phyloP scores from a whole-genome alignment of 1,140 invertebrate genomes.

The Hylaeus anthracinus region DNA sequence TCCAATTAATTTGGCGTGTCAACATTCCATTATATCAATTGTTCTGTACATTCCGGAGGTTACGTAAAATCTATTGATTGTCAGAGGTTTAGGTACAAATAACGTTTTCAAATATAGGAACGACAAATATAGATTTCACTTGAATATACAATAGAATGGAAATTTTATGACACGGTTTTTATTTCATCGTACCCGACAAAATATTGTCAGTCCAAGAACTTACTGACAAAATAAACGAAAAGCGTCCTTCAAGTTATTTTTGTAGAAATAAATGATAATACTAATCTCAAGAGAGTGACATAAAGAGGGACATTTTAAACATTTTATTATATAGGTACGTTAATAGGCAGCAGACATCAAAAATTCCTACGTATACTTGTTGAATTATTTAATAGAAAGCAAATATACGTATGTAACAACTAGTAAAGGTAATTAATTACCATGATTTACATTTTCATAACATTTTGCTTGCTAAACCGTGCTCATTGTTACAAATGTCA shows the following conservation, averaged over 20 bases:
- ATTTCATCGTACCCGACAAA: too few relatives aligned
- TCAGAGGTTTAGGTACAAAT: neutral
- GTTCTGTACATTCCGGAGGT: neutral
- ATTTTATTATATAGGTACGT: too few relatives aligned
- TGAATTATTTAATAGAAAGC: neutral
- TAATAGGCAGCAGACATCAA: too few relatives aligned
- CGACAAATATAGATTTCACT: neutral
- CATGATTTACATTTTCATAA: neutral
- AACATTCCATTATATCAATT: neutral
- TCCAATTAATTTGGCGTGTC: neutral
- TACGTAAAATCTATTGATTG: neutral
- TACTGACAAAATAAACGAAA: too few relatives aligned
- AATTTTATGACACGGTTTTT: too few relatives aligned
- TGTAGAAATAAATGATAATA: too few relatives aligned
- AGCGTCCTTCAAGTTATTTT: too few relatives aligned
- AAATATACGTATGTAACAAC: neutral
- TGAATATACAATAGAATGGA: too few relatives aligned
- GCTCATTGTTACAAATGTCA: too few relatives aligned
- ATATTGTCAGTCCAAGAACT: neutral
- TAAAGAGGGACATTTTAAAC: too few relatives aligned
- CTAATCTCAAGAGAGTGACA: neutral
- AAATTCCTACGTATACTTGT: neutral
- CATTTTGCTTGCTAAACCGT: neutral
- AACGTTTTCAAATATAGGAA: neutral
- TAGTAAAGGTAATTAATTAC: constrained; percentile 3